These are phyloP conservation scores for Lasius platythorax DNA, from an alignment of 2,888 invertebrate species.

Conservation along the genomic window DNA sequence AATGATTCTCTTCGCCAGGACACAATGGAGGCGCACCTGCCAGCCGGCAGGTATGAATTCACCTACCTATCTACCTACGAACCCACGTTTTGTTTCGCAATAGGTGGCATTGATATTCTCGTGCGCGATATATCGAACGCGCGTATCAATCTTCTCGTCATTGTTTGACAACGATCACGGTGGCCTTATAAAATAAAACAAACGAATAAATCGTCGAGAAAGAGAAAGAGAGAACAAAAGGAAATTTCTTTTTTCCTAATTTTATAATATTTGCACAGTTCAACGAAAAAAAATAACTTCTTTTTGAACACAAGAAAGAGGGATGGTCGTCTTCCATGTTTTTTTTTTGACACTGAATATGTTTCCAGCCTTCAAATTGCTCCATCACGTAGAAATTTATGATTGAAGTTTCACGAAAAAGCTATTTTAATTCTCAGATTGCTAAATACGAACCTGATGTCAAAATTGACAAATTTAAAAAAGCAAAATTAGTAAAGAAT, in stretches of 20 bases:
- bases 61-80: background rate
- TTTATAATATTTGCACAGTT: background rate
- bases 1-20: background rate
- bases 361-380: too few relatives aligned
- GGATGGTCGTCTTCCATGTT: background rate
- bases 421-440: background rate
- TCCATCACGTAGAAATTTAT: too few relatives aligned
- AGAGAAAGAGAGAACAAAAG: background rate
- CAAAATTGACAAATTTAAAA: background rate
- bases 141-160: conserved; percentile 14
- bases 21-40: conserved; percentile 49
- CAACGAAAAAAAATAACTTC: background rate
- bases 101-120: conserved; percentile 25
- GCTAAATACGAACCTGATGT: background rate
- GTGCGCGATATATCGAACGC: background rate
- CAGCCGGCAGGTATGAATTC: background rate
- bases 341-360: too few relatives aligned
- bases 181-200: background rate
- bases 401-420: too few relatives aligned
- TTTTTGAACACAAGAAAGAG: background rate
- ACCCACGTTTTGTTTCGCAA: conserved; percentile 11
- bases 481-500: background rate
- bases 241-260: background rate
- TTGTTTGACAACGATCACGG: conserved; percentile 24
- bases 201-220: background rate